Evolutionary conservation across 2,113 vertebrate genomes (phyloP).

Genomic region (Antechinus flavipes): DNA sequence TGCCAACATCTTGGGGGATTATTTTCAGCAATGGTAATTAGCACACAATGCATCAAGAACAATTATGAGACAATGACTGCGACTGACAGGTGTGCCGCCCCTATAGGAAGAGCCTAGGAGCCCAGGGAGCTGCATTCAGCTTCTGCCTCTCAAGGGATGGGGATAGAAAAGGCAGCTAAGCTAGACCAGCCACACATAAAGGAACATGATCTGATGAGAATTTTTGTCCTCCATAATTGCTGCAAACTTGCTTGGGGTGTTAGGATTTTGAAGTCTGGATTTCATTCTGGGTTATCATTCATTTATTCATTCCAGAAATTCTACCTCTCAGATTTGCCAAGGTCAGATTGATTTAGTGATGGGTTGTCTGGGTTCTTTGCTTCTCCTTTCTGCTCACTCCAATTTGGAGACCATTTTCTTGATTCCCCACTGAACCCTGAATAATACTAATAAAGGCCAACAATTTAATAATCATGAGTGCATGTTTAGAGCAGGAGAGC

Average conservation of each 20-base stretch:
- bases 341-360: background rate
- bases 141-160: slow-evolving; percentile 82
- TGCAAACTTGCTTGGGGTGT: slow-evolving; percentile 72
- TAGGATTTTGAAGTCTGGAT: background rate
- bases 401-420: slow-evolving; percentile 5
- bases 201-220: slow-evolving; percentile 75
- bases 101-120: slow-evolving; percentile 79
- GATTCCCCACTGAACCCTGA: background rate
- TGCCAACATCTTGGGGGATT: slow-evolving; percentile 90
- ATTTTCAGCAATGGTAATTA: slow-evolving; percentile 88
- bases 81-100: slow-evolving; percentile 83
- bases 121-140: slow-evolving; percentile 86
- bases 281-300: background rate
- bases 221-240: slow-evolving; percentile 67
- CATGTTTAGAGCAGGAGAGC: background rate
- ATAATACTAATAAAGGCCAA: slow-evolving; percentile 8
- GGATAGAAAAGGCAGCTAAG: slow-evolving; percentile 73
- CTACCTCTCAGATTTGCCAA: background rate
- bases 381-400: slow-evolving; percentile 2
- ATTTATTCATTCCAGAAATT: background rate
- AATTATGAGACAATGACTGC: slow-evolving; percentile 84
- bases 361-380: slow-evolving; percentile 32
- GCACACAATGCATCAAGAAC: slow-evolving; percentile 85
- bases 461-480: background rate
- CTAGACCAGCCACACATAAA: slow-evolving; percentile 80